A percentile compares a stretch with the other conserved stretches of the same genome.
phyloP scores from a whole-genome alignment of 2,888 invertebrate species.

The Yponomeuta evonymella region DNA sequence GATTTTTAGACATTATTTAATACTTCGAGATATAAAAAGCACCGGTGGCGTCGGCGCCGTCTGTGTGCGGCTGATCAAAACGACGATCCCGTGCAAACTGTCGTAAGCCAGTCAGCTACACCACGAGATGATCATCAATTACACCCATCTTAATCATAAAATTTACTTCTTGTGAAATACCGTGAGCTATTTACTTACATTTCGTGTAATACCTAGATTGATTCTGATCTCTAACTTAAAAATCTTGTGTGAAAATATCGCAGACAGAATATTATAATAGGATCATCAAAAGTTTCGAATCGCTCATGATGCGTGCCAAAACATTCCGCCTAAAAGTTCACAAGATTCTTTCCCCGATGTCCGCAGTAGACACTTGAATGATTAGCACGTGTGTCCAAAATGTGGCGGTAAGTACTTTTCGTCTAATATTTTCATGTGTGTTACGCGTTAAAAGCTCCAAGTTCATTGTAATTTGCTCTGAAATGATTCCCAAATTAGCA shows the following conservation, averaged over 20 bases:
- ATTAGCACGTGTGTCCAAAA: background rate
- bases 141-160: background rate
- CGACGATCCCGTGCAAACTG: background rate
- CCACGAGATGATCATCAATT: background rate
- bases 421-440: background rate
- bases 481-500: background rate
- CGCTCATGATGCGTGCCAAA: background rate
- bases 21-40: background rate
- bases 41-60: conserved; percentile 22
- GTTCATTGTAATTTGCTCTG: background rate
- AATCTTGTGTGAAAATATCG: background rate
- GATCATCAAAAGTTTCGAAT: background rate
- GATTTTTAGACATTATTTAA: conserved; percentile 29
- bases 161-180: background rate
- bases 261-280: background rate
- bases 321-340: background rate
- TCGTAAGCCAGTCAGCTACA: background rate
- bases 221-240: background rate
- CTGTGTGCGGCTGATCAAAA: conserved; percentile 28
- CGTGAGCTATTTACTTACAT: background rate
- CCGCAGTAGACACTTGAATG: background rate
- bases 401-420: background rate
- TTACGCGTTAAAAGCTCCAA: background rate
- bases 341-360: background rate
- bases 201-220: background rate